A percentile compares a stretch with the other conserved stretches of the same genome.
phyloP scores from a whole-genome alignment of 2,113 vertebrate species.

The Symphodus melops region DNA sequence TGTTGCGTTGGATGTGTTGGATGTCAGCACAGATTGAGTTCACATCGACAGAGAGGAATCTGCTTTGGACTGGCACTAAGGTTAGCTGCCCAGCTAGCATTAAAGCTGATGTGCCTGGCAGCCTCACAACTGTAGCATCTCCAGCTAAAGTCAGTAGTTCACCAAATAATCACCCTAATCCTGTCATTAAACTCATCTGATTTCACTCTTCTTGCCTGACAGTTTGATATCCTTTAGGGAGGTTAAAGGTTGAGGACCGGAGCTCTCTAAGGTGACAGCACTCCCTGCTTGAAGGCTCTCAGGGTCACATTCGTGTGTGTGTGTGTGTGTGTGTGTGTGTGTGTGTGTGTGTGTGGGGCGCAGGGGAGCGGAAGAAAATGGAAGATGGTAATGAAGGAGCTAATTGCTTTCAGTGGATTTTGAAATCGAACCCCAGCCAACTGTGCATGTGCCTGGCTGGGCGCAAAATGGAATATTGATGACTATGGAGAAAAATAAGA shows the following conservation, averaged over 20 bases:
- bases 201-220: background rate
- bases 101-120: constrained; percentile 29
- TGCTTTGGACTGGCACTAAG: constrained; percentile 18
- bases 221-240: constrained; percentile 10
- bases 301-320: constrained; percentile 35
- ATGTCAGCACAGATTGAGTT: constrained; percentile 40
- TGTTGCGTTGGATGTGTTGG: constrained; percentile 29
- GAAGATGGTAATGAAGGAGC: constrained; percentile 80
- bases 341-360: background rate
- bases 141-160: constrained; percentile 13
- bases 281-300: constrained; percentile 13
- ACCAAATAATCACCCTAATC: constrained; percentile 37
- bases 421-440: constrained; percentile 78
- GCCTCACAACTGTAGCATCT: constrained; percentile 10
- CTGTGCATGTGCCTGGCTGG: constrained; percentile 37
- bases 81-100: constrained; percentile 14
- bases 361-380: constrained; percentile 40
- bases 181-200: constrained; percentile 24
- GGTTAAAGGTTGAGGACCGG: constrained; percentile 37
- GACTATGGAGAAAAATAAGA: constrained; percentile 73
- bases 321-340: too few relatives aligned
- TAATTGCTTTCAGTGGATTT: constrained; percentile 85
- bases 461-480: constrained; percentile 80
- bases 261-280: constrained; percentile 26
- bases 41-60: constrained; percentile 24